These are phyloP conservation scores for Phania funesta DNA, from an alignment of 2,888 invertebrate species.

Conservation along the genomic window DNA sequence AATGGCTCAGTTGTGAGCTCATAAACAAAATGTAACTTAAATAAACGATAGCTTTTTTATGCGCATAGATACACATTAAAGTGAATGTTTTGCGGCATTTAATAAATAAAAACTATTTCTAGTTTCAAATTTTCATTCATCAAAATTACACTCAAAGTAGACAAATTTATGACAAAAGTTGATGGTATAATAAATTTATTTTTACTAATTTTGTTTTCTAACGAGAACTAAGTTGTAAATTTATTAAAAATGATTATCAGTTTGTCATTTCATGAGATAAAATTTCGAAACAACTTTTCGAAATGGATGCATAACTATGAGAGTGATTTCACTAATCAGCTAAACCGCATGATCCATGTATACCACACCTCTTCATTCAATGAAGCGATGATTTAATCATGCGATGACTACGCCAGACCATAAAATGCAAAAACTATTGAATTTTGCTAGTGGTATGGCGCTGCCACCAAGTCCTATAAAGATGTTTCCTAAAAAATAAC, in stretches of 20 bases:
- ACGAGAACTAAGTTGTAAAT: background rate
- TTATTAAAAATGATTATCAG: no score
- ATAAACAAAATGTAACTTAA: conserved; percentile 24
- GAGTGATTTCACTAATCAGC: background rate
- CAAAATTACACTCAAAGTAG: conserved; percentile 3
- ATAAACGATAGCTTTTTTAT: conserved; percentile 12
- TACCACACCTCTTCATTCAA: no score
- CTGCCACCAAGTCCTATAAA: no score
- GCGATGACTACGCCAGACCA: no score
- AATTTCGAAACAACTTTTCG: no score
- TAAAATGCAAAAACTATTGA: no score
- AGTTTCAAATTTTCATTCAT: background rate
- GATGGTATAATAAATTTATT: background rate
- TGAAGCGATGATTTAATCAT: no score
- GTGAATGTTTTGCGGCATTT: conserved; percentile 32
- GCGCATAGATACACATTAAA: conserved; percentile 1
- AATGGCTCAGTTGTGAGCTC: conserved; percentile 17
- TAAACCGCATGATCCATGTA: no score
- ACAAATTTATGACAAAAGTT: conserved; percentile 21
- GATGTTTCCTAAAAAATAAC: no score
- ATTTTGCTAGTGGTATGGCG: no score
- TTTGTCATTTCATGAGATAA: no score
- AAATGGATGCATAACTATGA: no score
- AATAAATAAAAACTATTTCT: background rate
- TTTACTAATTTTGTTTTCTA: background rate